These are phyloP conservation scores for Erithacus rubecula DNA, from an alignment of 2,797 vertebrate genomes.

Conservation along the genomic window DNA sequence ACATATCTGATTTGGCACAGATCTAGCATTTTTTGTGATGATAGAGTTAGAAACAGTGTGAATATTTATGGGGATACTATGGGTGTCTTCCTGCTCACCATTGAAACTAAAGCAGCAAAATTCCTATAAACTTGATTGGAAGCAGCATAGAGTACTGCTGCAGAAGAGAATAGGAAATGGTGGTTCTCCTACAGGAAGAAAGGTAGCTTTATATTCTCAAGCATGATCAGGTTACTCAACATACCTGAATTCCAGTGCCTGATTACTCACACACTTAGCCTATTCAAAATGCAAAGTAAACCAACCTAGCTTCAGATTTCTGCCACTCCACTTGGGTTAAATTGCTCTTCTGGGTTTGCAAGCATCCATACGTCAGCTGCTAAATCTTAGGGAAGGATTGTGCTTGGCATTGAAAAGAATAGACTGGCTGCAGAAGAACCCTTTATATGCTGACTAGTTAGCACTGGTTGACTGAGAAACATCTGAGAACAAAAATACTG, in stretches of 20 bases:
- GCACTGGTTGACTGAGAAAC: neutral
- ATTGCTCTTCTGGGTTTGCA: neutral
- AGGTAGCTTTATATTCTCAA: neutral
- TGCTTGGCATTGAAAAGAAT: neutral
- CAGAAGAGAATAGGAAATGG: neutral
- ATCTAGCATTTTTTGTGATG: neutral
- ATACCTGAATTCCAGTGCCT: neutral
- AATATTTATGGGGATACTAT: neutral
- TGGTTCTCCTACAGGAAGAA: neutral
- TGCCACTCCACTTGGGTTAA: neutral
- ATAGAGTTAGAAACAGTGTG: neutral
- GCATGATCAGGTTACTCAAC: neutral
- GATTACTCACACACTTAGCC: neutral
- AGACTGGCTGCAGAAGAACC: neutral
- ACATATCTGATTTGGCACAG: neutral
- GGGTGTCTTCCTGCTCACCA: neutral
- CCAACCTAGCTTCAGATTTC: neutral
- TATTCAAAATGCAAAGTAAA: neutral
- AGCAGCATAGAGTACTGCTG: neutral
- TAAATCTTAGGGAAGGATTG: neutral
- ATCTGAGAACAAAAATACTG: neutral
- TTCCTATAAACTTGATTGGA: neutral
- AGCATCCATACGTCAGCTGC: fast-evolving
- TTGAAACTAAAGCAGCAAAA: neutral
- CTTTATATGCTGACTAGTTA: neutral